Evolutionary conservation across 1,140 invertebrate species (phyloP), one percentile per base, ranked within the genome.

Genomic region (Drosophila grimshawi): DNA sequence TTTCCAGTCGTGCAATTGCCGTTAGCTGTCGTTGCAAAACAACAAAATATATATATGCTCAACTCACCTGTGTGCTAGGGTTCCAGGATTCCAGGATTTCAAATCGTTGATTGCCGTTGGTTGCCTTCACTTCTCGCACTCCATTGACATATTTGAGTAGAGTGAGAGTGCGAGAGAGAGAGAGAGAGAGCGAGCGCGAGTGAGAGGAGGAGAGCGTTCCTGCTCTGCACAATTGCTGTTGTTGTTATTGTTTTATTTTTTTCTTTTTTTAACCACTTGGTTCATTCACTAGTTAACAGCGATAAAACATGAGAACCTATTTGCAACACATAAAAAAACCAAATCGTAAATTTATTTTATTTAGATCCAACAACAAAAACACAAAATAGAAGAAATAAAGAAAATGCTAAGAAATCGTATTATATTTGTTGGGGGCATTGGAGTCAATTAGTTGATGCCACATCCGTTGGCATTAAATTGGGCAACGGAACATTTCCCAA

Each of bases 1-100:
- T 88, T 88, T 88, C 80, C 45, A 80, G 65, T 48, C 70, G 41
- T 55, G 65, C 74, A 63, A 43, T 76, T 88, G 74, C 82, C 79
- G 82, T 86, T 86, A 75, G 41, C 49, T 67, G 41, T 67, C 56
- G 7, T 30, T 35, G 19, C 19, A 59, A 51, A 67, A 32, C 2
- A 29, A 19, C 8, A 48, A 45, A 10, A 57, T 30, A 51, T 61
- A 3, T 10, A 30, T 2, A 19, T 49, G 8, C 1, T 19, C 2
- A 52, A 74, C 71, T 74, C 66, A 74, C 71, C 71, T 74, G 45
- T 37, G 30, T 46, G 29, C 19, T 27, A 19, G 3, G 27, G 5
- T 33, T 33, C 33, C 55, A 43, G 55, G 55, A 57, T 43, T 60
- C 43, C 30, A 27, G 33, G 32, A 43, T 29, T 19, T 7, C 11